Evolutionary conservation across 2,113 vertebrate genomes (phyloP).

Genomic region (Neotragus moschatus): DNA sequence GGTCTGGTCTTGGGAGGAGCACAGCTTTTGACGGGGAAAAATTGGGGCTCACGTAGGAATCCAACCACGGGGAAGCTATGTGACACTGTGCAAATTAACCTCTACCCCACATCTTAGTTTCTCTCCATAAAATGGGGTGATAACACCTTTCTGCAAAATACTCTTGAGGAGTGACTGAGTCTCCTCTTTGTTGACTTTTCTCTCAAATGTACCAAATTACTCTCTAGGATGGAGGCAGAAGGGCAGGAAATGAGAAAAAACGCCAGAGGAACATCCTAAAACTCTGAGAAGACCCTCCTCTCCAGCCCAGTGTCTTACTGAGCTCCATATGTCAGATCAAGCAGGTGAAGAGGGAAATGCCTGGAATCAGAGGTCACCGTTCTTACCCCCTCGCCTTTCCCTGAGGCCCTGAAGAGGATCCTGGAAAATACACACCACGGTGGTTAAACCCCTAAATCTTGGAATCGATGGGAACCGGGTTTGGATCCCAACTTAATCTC

Average conservation of each 20-base stretch:
- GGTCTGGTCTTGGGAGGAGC: neutral
- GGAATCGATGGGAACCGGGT: neutral
- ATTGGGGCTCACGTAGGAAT: neutral
- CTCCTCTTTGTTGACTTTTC: neutral
- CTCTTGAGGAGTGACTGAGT: neutral
- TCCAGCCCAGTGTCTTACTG: neutral
- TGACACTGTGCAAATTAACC: neutral
- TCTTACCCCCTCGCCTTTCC: neutral
- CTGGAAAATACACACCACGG: neutral
- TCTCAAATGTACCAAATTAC: neutral
- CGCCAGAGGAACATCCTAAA: neutral
- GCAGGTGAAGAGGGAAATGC: neutral
- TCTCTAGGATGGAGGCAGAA: neutral
- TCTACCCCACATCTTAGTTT: neutral
- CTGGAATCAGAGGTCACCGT: accelerated
- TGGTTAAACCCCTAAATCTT: neutral
- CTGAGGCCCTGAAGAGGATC: neutral
- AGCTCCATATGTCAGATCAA: neutral
- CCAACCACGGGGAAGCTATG: neutral
- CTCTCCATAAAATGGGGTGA: neutral
- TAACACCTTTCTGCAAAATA: neutral
- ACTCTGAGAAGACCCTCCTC: neutral
- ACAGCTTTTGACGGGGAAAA: neutral
- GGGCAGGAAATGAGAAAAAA: neutral
- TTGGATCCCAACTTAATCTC: neutral